Evolutionary conservation across 1,140 invertebrate species (phyloP), one percentile per base, ranked within the genome.

Genomic region (Rhynchophorus ferrugineus): DNA sequence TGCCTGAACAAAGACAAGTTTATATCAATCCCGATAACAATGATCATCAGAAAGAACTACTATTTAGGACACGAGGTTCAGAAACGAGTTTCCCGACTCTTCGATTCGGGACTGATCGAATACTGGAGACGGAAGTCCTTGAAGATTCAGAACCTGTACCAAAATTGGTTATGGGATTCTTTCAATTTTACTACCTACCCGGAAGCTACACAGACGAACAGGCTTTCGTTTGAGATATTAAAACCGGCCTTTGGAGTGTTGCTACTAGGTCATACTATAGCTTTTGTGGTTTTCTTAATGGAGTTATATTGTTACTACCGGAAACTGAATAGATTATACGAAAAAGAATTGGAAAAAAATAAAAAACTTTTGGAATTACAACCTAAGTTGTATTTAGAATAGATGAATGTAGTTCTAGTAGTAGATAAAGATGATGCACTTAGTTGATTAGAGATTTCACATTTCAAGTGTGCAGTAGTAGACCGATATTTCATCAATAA

Each of bases 281-380:
- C 24, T 6, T 29, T 29, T 29, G 11, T 29, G 11, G 24, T 29
- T 5, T 29, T 29, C 11, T 29, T 29, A 11, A 6, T 5, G 5
- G 24, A 29, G 11, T 29, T 29, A 11, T 29, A 29, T 29, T 29
- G 24, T 29, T 29, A 29, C 11, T 29, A 29, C 11, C 5, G 24
- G 11, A 29, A 29, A 29, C 24, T 29, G 24, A 29, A 29, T 29
- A 5, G 11, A 11, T n/a, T n/a, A n/a, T n/a, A n/a, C n/a, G n/a
- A n/a, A n/a, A n/a, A n/a, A n/a, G n/a, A n/a, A n/a, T n/a, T n/a
- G n/a, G n/a, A 38, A 38, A 13, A 38, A 38, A 14, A 38, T 38
- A 38, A 38, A 38, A 38, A 38, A n/a, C 37, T 39, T 19, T 35
- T 13, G 17, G 14, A 42, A 39, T 38, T 29, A 29, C n/a, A 41